These are phyloP conservation scores for Macaca fascicularis DNA, from an alignment of 2,113 vertebrate species.

Conservation along the genomic window DNA sequence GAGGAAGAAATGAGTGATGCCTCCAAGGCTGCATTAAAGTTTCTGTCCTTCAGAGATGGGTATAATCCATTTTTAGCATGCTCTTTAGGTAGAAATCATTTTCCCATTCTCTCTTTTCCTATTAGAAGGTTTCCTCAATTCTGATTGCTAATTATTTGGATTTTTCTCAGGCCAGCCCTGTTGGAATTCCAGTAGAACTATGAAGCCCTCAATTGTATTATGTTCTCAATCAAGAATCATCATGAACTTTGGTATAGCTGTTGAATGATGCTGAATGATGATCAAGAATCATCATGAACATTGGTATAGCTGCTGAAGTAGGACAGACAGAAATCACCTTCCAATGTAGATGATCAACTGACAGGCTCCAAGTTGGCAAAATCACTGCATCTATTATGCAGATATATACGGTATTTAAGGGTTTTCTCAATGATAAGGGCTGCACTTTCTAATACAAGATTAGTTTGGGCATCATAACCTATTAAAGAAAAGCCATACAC, in stretches of 20 bases:
- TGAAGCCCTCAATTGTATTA: neutral
- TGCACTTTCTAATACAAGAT: slow-evolving; percentile 23
- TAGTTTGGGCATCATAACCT: neutral
- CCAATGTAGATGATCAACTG: neutral
- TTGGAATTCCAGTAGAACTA: neutral
- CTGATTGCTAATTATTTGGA: neutral
- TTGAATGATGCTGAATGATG: neutral
- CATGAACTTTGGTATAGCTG: neutral
- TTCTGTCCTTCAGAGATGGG: neutral
- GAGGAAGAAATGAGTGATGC: neutral
- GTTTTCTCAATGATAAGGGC: neutral
- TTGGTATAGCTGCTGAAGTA: neutral
- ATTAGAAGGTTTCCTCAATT: neutral
- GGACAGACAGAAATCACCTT: slow-evolving; percentile 45
- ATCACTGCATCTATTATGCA: slow-evolving; percentile 62
- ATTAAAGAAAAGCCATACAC: neutral
- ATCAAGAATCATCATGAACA: slow-evolving; percentile 4
- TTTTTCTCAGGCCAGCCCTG: neutral
- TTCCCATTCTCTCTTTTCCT: neutral
- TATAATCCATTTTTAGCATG: neutral
- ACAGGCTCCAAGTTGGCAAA: slow-evolving; percentile 38
- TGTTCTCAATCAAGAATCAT: neutral
- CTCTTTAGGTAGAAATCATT: neutral
- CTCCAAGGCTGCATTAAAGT: neutral
- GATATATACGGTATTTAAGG: slow-evolving; percentile 73